Percentiles rank a stretch among this genome's conserved stretches.
phyloP scores from a whole-genome alignment of 2,113 vertebrate genomes.

The Verasper variegatus region DNA sequence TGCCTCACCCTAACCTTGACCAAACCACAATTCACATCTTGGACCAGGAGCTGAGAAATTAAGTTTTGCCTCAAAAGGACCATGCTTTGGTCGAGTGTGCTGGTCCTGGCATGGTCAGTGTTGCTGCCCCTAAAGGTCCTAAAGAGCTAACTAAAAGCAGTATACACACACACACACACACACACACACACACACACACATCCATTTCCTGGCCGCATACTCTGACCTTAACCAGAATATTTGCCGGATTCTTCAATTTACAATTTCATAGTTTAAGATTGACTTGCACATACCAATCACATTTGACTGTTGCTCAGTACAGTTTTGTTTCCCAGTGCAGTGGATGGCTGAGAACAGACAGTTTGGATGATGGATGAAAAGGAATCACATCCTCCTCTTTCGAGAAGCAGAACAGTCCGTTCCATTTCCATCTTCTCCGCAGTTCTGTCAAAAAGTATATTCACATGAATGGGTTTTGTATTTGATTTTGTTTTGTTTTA shows the following conservation, averaged over 20 bases:
- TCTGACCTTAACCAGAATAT: neutral
- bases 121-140: no score
- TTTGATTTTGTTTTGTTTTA: slow-evolving; percentile 37
- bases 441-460: slow-evolving; percentile 23
- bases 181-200: neutral
- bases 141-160: no score
- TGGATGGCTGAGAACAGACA: slow-evolving; percentile 55
- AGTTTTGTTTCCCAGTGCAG: slow-evolving; percentile 25
- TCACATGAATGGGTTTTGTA: slow-evolving; percentile 20
- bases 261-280: neutral
- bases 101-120: no score
- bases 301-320: slow-evolving; percentile 23
- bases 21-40: no score
- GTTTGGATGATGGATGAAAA: slow-evolving; percentile 44
- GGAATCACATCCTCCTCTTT: slow-evolving; percentile 25
- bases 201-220: neutral
- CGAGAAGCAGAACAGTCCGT: slow-evolving; percentile 31
- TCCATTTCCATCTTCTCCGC: slow-evolving; percentile 30
- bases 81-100: neutral
- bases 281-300: neutral
- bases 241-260: neutral
- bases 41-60: neutral
- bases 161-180: no score
- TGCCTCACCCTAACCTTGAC: no score
- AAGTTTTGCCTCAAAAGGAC: neutral